Evolutionary conservation across 2,113 vertebrate genomes (phyloP), one percentile per base, ranked within the genome.

Genomic region (Edolisoma coerulescens): DNA sequence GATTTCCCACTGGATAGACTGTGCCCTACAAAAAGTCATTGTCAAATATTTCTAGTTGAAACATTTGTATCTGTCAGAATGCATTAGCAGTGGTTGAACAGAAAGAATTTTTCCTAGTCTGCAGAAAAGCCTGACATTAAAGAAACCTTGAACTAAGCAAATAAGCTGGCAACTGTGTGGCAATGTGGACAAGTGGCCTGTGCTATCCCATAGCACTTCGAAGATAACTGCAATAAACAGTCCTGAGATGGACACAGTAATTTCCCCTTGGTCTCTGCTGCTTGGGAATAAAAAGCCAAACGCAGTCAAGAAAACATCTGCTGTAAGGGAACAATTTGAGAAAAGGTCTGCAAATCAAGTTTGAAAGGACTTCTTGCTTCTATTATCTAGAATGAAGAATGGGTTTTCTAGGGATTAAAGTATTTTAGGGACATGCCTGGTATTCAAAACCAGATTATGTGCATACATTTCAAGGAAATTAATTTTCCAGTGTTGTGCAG

Each of bases 191-290:
- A 97, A 97, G 47, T 13, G 87, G 52, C 96, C 96, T 37, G 80
- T 79, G 67, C 70, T 57, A 16, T 93, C 90, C 35, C 2, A 18
- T 75, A 93, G 69, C 20, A 97, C 69, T 82, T 83, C 8, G 28
- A 97, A 35, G 50, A 89, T 16, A 63, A 96, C 79, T 1, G 84
- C 73, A 84, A 97, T 90, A 73, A 96, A 98, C 44, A 96, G 41
- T 53, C 84, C 97, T 22, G 96, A 97, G 69, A 98, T 78, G 70
- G 93, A 97, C 78, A 97, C 89, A 32, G 94, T 67, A 44, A 96
- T 95, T 88, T 63, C 76, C 87, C 97, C 97, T 30, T 57, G 26
- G 65, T 97, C 96, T 84, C 95, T 95, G 42, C 97, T 98, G 73
- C 86, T 70, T 1, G 17, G 89, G 87, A 12, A 71, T 70, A 85